Percentiles rank a stretch among this genome's conserved stretches.
phyloP scores from a whole-genome alignment of 2,797 vertebrate genomes.

The Naso thynnoides region DNA sequence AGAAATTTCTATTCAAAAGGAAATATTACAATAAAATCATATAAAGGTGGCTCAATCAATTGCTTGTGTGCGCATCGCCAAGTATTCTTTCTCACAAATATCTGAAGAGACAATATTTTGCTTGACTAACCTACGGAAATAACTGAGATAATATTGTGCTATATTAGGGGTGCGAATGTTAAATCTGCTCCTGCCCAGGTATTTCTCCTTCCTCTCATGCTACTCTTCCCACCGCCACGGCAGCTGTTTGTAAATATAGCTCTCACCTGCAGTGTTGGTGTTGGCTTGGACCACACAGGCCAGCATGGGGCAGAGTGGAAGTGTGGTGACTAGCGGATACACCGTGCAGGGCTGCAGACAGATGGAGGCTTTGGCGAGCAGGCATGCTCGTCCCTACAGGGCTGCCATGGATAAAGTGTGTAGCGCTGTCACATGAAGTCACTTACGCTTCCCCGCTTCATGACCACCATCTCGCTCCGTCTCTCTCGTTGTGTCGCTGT shows the following conservation, averaged over 20 bases:
- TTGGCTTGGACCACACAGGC: constrained; percentile 72
- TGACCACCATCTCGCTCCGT: constrained; percentile 29
- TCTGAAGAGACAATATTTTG: background rate
- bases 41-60: constrained; percentile 25
- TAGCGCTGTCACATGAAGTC: constrained; percentile 79
- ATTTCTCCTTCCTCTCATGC: constrained; percentile 41
- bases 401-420: constrained; percentile 74
- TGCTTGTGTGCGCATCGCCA: constrained; percentile 1
- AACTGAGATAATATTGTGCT: constrained; percentile 1
- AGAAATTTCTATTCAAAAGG: constrained; percentile 68
- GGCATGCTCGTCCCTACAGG: constrained; percentile 74
- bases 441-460: constrained; percentile 76
- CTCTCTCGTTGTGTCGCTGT: constrained; percentile 13
- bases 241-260: constrained; percentile 89
- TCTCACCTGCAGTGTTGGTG: constrained; percentile 80
- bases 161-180: constrained; percentile 19
- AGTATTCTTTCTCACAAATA: background rate
- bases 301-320: constrained; percentile 71
- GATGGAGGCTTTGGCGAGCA: constrained; percentile 84
- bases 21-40: constrained; percentile 63
- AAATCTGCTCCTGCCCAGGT: constrained; percentile 40
- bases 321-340: constrained; percentile 71
- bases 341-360: constrained; percentile 78
- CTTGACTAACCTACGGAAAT: background rate
- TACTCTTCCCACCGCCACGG: constrained; percentile 61